A percentile compares a stretch with the other conserved stretches of the same genome.
Conservation (phyloP, 2,888 invertebrate genomes). For the Notodonta dromedarius region DNA sequence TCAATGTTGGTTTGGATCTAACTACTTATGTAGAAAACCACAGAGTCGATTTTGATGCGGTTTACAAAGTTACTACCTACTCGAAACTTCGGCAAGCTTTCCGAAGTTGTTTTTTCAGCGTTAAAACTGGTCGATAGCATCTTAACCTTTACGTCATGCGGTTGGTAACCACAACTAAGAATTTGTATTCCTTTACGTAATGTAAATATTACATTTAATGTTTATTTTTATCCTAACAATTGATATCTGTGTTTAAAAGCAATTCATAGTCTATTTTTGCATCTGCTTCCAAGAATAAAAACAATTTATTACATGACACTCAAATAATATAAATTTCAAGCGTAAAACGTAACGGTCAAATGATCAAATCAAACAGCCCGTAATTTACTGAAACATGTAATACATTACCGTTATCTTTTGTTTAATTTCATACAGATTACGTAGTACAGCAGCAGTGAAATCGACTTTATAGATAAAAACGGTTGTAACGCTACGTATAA, state of each 20-base stretch:
- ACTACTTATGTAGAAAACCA: neutral
- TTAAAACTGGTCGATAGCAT: neutral
- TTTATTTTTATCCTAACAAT: neutral
- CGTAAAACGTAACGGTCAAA: neutral
- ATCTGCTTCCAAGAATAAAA: too few relatives aligned
- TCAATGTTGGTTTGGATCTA: constrained; percentile 4
- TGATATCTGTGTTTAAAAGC: too few relatives aligned
- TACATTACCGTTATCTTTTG: constrained; percentile 12
- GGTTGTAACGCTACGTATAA: constrained; percentile 41
- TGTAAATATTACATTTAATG: neutral
- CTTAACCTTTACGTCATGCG: neutral
- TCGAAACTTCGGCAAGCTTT: constrained; percentile 1
- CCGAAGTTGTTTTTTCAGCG: neutral
- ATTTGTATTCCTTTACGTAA: neutral
- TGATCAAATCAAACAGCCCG: neutral
- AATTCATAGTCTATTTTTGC: too few relatives aligned
- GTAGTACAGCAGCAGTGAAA: constrained; percentile 21
- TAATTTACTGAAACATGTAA: neutral
- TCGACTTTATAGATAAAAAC: constrained; percentile 26
- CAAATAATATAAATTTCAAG: neutral
- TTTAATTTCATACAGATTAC: constrained; percentile 7
- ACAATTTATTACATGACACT: too few relatives aligned
- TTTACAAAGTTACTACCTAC: neutral
- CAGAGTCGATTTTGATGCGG: neutral
- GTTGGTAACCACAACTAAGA: neutral